phyloP scores from a whole-genome alignment of 2,888 invertebrate species.

The Apamea monoglypha region DNA sequence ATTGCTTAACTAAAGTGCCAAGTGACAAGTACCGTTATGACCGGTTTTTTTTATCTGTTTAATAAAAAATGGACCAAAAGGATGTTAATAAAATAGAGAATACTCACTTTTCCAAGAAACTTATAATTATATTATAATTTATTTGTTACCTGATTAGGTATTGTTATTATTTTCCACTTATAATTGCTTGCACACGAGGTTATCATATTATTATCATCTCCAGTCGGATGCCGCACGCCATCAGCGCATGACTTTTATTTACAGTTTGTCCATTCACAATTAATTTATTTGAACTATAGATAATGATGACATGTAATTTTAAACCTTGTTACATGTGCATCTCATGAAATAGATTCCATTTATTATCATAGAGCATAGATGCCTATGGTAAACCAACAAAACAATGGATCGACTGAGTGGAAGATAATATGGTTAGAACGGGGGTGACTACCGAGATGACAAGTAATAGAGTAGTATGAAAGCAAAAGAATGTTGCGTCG shows the following conservation, averaged over 20 bases:
- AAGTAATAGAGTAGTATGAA: too few relatives aligned
- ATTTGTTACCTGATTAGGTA: conserved; percentile 47
- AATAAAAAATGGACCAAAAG: neutral
- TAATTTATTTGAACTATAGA: conserved; percentile 59
- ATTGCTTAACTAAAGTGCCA: neutral
- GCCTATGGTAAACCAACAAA: neutral
- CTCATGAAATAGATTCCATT: conserved; percentile 42
- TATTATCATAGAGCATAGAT: conserved; percentile 11
- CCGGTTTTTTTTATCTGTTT: neutral
- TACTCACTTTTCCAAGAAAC: neutral
- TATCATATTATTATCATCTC: conserved; percentile 53
- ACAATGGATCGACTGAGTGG: neutral
- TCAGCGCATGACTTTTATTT: conserved; percentile 58
- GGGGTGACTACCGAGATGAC: neutral
- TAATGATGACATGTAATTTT: conserved; percentile 50
- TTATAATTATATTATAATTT: conserved; percentile 14
- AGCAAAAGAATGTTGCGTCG: too few relatives aligned
- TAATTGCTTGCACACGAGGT: conserved; percentile 53
- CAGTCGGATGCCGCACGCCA: conserved; percentile 49
- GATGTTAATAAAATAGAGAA: neutral
- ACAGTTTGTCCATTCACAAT: conserved; percentile 51
- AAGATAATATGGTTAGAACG: neutral
- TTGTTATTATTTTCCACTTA: conserved; percentile 46
- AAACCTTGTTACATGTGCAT: conserved; percentile 49
- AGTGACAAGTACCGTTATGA: neutral